Evolutionary conservation across 2,113 vertebrate genomes (phyloP), one percentile per base, ranked within the genome.

Genomic region (Scopus umbretta): DNA sequence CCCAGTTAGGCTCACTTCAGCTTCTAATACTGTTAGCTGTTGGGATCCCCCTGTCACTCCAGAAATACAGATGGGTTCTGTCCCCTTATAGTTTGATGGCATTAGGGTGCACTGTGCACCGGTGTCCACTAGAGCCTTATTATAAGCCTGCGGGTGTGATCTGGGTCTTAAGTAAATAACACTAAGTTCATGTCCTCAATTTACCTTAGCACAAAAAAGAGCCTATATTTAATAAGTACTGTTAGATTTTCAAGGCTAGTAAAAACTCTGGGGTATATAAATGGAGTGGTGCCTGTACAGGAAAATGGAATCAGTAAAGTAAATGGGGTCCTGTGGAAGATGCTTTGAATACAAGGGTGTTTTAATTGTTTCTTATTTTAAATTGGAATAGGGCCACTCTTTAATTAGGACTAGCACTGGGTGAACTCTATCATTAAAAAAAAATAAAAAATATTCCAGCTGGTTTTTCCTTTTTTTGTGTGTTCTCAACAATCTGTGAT

Each of bases 401-500:
- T 92, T 90, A 85, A 90, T 80, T 80, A 86, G 56, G 72, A 86
- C 3, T 71, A 74, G n/a, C 58, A 40, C 19, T 81, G 42, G 5
- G 14, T 65, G 52, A 96, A 84, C 19, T 59, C 38, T 67, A 11
- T 45, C 6, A 34, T 55, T 3, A 30, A 61, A 71, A 66, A 85
- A 53, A 66, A 71, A 66, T 80, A 53, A 66, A 23, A 62, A 14
- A 11, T 0, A 45, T 45, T 88, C 79, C 80, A 81, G 43, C 36
- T 85, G n/a, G 42, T 61, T 79, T 93, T 92, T 58, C 32, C 8
- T 30, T 21, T 87, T 9, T 80, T 13, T 55, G 13, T 85, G 16
- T 86, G 52, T 91, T 94, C 86, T 82, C 80, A 91, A 81, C 73
- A 94, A 89, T 92, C 88, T 95, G 82, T 84, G 88, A 92, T 84